Base-by-base conservation (phyloP, 2,113 vertebrate species). In the Haliaeetus leucogaster region DNA sequence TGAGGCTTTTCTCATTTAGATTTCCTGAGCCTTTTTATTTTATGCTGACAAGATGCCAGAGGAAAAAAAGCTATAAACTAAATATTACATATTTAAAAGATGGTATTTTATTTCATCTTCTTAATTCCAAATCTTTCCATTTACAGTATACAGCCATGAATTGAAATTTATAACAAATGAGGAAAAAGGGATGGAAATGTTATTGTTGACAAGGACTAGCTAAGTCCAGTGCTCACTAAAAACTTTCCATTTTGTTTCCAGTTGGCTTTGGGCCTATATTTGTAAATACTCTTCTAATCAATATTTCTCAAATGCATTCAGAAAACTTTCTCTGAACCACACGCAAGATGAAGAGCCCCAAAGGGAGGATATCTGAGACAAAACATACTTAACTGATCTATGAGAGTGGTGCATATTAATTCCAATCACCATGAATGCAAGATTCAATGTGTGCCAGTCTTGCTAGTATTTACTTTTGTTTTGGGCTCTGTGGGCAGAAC, bases 11-110 rank as follows among this genome's bases (percentile, higher is more conserved):
- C 83, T 90, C 90, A 94, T 96, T 92, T 95, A 78, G 73, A 89
- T 91, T 96, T 96, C 66, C 90, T 68, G 59, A 85, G 73, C 38
- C 65, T 94, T 97, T 96, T 82, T 86, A 89, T 92, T 92, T 95
- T 97, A 93, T 89, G 81, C 95, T 96, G 94, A 95, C 92, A 94
- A 83, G 89, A 92, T 94, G 86, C 91, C 71, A 92, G 81, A 79
- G n/a, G 62, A 18, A 88, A 92, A 90, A 86, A 93, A 84, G 71
- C 85, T 91, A 88, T 94, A 93, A 96, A 85, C 84, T 90, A 82
- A 83, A 88, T 97, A 93, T 94, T 88, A 84, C 79, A 36, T 93
- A 86, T 96, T 89, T 93, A 93, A 93, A 94, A 90, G 42, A 67
- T 36, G 43, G 81, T 82, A 59, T 91, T 97, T 95, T 78, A 90